phyloP scores from a whole-genome alignment of 2,888 invertebrate genomes.

The Lottia scabra region DNA sequence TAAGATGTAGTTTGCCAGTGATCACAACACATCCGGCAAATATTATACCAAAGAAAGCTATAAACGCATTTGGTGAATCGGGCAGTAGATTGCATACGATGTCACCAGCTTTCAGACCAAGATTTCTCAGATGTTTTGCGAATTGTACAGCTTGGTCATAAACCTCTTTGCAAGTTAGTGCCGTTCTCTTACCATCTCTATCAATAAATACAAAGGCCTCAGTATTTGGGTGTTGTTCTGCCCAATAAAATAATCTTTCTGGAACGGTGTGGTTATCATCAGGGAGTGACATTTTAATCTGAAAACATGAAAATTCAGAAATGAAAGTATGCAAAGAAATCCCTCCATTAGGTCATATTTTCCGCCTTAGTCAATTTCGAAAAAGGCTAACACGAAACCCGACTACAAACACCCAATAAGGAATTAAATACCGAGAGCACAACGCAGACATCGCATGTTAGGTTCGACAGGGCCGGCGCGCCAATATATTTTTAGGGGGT shows the following conservation, averaged over 20 bases:
- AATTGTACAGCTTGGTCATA: background rate
- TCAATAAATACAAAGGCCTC: slow-evolving; percentile 9
- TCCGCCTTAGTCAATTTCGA: no score
- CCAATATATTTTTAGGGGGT: no score
- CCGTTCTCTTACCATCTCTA: background rate
- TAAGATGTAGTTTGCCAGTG: background rate
- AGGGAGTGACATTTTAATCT: no score
- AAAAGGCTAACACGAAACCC: no score
- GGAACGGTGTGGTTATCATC: background rate
- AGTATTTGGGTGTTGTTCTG: background rate
- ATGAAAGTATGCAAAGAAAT: no score
- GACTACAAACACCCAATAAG: no score
- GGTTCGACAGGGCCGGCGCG: no score
- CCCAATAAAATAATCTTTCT: background rate
- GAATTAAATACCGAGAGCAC: no score
- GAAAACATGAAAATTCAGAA: no score
- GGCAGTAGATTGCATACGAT: slow-evolving; percentile 9
- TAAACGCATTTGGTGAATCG: slow-evolving; percentile 3
- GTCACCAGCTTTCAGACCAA: background rate
- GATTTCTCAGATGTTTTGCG: background rate
- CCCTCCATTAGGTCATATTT: no score
- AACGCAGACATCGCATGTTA: no score
- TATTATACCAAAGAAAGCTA: slow-evolving; percentile 7
- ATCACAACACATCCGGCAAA: slow-evolving; percentile 1
- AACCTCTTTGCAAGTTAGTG: slow-evolving; percentile 3